phyloP scores from a whole-genome alignment of 2,888 invertebrate species.

The Agrotis ipsilon region DNA sequence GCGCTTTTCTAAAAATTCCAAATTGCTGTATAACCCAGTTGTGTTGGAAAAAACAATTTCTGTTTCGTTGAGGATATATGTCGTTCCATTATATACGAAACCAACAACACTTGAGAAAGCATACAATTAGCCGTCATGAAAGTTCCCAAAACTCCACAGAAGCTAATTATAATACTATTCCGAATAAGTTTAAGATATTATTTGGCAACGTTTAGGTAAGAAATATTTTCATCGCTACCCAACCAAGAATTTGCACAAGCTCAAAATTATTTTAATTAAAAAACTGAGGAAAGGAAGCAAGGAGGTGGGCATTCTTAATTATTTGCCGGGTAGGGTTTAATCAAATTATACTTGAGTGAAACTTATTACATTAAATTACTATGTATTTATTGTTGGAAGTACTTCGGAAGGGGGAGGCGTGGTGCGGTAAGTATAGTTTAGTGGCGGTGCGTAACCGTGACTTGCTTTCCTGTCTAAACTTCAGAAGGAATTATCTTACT shows the following conservation, averaged over 20 bases:
- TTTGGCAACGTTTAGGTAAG: constrained; percentile 62
- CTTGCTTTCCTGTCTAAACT: constrained; percentile 65
- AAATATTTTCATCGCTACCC: constrained; percentile 67
- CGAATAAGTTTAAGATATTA: constrained; percentile 58
- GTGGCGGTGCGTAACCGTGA: constrained; percentile 56
- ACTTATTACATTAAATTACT: constrained; percentile 64
- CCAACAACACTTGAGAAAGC: constrained; percentile 15
- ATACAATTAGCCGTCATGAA: constrained; percentile 22
- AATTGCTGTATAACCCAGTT: not conserved
- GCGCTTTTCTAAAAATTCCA: not conserved
- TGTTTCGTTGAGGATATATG: not conserved
- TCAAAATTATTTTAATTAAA: constrained; percentile 76
- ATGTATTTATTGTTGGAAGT: constrained; percentile 51
- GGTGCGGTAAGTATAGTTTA: constrained; percentile 52
- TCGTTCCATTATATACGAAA: too few species aligned
- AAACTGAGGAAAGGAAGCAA: constrained; percentile 63
- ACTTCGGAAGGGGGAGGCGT: constrained; percentile 26
- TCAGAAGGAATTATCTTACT: constrained; percentile 55
- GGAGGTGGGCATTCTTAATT: constrained; percentile 68
- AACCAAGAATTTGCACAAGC: constrained; percentile 66
- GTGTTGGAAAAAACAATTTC: not conserved
- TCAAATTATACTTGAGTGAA: constrained; percentile 68
- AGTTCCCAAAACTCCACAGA: constrained; percentile 41
- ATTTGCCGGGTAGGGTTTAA: constrained; percentile 67
- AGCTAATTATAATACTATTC: constrained; percentile 57